phyloP scores from a whole-genome alignment of 2,113 vertebrate species.

The Paratilapia polleni region DNA sequence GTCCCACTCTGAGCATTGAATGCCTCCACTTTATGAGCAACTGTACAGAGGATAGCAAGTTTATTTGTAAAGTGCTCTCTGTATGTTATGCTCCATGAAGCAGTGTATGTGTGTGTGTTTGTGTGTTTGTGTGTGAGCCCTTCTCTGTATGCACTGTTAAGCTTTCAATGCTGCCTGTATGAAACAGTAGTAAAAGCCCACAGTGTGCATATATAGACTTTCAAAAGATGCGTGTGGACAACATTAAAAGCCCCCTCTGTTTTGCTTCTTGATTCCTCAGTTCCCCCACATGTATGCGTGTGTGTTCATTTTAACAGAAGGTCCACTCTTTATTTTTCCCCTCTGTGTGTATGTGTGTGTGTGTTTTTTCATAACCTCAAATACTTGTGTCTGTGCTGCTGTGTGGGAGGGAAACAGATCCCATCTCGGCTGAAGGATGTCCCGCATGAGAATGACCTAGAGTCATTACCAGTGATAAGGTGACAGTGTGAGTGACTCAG shows the following conservation, averaged over 20 bases:
- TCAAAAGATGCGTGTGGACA: conserved; percentile 63
- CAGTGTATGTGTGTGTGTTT: conserved; percentile 7
- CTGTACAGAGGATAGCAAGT: conserved; percentile 52
- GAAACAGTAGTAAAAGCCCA: conserved; percentile 70
- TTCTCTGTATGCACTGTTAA: conserved; percentile 53
- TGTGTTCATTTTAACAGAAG: conserved; percentile 45
- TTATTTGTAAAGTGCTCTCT: conserved; percentile 65
- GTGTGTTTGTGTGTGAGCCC: conserved; percentile 41
- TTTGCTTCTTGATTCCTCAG: conserved; percentile 53
- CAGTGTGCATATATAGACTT: conserved; percentile 66
- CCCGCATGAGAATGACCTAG: conserved; percentile 46
- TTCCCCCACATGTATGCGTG: conserved; percentile 31
- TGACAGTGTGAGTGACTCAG: conserved; percentile 54
- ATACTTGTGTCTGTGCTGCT: conserved; percentile 35
- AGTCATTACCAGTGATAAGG: conserved; percentile 60
- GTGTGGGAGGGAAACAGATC: conserved; percentile 54
- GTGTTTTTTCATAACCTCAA: conserved; percentile 31
- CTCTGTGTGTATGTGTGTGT: neutral
- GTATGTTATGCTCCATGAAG: conserved; percentile 51
- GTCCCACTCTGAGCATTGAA: conserved; percentile 60
- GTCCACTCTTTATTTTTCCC: conserved; percentile 55
- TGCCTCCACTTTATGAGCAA: conserved; percentile 70
- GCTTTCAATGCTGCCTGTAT: conserved; percentile 74
- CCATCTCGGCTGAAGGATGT: conserved; percentile 55
- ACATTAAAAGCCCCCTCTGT: conserved; percentile 75